Conservation (phyloP, 2,113 vertebrate genomes). For the Hiodon alosoides region DNA sequence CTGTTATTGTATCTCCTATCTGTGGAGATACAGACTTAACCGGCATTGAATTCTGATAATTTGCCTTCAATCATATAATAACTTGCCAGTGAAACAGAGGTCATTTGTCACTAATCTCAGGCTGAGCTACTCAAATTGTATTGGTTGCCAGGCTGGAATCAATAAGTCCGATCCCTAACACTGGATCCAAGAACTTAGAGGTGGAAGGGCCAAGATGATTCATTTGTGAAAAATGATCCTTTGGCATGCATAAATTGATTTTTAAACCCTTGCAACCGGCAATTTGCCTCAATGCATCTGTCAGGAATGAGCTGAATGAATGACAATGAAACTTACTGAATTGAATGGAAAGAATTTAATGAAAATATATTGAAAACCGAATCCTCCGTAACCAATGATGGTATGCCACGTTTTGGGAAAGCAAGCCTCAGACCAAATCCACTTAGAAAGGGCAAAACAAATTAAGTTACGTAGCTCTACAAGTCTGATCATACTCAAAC, state of each 20-base stretch:
- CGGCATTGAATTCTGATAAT: background rate
- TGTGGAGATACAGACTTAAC: background rate
- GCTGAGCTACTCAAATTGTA: conserved; percentile 46
- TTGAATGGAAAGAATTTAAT: background rate
- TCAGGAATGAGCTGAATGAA: background rate
- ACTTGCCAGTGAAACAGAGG: conserved; percentile 19
- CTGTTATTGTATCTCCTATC: background rate
- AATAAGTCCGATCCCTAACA: conserved; percentile 50
- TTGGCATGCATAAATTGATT: conserved; percentile 48
- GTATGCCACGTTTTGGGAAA: too few relatives aligned
- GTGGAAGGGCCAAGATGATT: conserved; percentile 57
- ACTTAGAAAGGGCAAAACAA: too few relatives aligned
- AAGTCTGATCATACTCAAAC: too few relatives aligned
- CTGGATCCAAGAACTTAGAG: conserved; percentile 52
- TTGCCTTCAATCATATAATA: background rate
- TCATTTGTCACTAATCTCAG: conserved; percentile 42
- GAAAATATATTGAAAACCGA: background rate
- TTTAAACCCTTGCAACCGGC: conserved; percentile 37
- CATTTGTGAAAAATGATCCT: conserved; percentile 43
- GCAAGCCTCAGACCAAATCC: too few relatives aligned
- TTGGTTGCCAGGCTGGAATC: conserved; percentile 42
- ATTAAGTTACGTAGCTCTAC: too few relatives aligned
- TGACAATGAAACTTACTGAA: background rate
- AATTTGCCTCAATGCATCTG: background rate
- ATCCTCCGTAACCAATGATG: too few relatives aligned